Evolutionary conservation across 2,113 vertebrate genomes (phyloP).

Genomic region (Leptosomus discolor): DNA sequence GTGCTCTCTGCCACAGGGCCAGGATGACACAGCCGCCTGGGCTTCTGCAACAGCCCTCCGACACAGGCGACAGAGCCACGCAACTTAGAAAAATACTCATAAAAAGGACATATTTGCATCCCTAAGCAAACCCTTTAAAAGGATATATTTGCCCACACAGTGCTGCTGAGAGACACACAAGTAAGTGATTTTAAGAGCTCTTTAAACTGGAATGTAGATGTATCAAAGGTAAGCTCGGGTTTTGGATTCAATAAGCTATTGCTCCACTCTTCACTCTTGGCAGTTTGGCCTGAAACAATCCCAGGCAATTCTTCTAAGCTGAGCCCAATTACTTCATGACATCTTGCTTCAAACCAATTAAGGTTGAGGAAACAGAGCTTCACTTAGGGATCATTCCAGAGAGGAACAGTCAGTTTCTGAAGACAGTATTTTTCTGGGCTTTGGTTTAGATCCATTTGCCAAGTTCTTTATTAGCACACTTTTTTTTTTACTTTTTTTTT

Average conservation of each 20-base stretch:
- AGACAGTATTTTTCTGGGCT: neutral
- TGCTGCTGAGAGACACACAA: neutral
- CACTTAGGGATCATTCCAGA: neutral
- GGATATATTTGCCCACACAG: neutral
- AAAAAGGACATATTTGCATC: neutral
- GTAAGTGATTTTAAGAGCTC: neutral
- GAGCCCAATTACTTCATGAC: neutral
- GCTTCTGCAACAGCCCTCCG: neutral
- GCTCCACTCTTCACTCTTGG: neutral
- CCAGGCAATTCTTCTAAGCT: neutral
- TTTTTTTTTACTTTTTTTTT: too few species aligned
- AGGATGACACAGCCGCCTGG: neutral
- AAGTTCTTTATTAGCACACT: neutral
- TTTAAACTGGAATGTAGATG: neutral
- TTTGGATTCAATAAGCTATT: neutral
- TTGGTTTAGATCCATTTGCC: neutral
- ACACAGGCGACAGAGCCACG: neutral
- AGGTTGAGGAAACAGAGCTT: neutral
- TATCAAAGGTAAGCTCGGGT: neutral
- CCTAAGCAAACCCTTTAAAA: neutral
- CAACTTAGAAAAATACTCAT: neutral
- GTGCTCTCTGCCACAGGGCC: rapidly evolving
- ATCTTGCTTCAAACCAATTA: neutral
- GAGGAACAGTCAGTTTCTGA: neutral
- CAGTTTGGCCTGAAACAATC: neutral